Conservation (phyloP, 2,113 vertebrate species). For the Hyperoodon ampullatus region DNA sequence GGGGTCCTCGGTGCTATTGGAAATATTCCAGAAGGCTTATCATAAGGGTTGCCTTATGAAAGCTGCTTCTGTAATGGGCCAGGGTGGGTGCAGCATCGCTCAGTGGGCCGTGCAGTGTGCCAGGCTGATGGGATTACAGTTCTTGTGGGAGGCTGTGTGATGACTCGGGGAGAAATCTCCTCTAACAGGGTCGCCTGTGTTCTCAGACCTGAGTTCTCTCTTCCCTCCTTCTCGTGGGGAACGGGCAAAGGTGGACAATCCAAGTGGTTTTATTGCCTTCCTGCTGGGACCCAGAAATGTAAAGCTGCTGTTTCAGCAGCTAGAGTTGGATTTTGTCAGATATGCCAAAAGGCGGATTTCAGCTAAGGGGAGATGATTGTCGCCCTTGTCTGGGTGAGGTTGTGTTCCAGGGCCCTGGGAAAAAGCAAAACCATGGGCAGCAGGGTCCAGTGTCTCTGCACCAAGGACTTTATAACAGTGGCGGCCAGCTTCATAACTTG, state of each 20-base stretch:
- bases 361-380: neutral
- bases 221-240: neutral
- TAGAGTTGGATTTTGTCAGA: neutral
- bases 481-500: neutral
- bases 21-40: neutral
- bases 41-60: neutral
- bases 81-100: too few species aligned
- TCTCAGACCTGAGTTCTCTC: neutral
- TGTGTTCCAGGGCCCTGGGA: neutral
- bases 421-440: neutral
- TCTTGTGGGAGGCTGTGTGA: neutral
- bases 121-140: neutral
- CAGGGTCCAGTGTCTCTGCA: neutral
- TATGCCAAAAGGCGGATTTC: neutral
- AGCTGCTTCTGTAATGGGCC: too few species aligned
- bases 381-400: neutral
- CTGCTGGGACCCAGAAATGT: neutral
- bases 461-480: neutral
- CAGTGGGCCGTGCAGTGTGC: too few species aligned
- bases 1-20: neutral
- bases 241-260: too few species aligned
- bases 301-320: neutral
- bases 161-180: too few species aligned
- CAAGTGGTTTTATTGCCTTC: neutral
- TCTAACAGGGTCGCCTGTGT: neutral